These are phyloP conservation scores for Galaxea fascicularis DNA, from an alignment of 92 coral and sea anemone species.

Conservation along the genomic window DNA sequence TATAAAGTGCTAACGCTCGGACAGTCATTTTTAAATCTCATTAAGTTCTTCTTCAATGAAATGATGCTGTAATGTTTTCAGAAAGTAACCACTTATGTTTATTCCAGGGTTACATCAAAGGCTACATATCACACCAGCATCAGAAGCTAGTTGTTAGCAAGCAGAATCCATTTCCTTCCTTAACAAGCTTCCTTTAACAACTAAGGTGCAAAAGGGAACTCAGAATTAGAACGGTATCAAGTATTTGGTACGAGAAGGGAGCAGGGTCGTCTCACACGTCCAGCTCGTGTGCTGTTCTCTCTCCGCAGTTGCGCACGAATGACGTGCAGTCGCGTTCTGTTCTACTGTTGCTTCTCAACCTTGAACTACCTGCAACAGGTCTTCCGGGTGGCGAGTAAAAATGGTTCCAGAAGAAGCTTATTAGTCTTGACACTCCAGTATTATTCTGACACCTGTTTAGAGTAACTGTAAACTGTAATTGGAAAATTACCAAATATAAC, in stretches of 20 bases:
- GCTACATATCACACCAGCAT: conserved; percentile 99
- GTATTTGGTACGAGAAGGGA: neutral
- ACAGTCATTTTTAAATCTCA: no score
- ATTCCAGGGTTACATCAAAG: conserved; percentile 95
- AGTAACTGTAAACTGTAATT: no score
- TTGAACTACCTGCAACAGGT: no score
- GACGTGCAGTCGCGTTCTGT: no score
- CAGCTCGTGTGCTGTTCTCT: neutral
- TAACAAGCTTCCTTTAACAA: conserved; percentile 80
- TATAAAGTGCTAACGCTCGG: no score
- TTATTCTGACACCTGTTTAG: no score
- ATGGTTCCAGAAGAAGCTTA: no score
- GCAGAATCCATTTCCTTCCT: conserved; percentile 96
- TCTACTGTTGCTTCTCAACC: no score
- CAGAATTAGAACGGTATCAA: neutral
- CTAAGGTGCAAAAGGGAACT: neutral
- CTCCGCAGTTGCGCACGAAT: no score
- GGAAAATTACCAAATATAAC: no score
- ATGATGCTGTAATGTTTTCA: neutral
- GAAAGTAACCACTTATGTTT: neutral
- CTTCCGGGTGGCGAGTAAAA: no score
- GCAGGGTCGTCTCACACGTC: neutral
- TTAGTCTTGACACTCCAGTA: no score
- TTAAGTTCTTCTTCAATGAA: neutral
- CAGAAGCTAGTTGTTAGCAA: conserved; percentile 98